A percentile compares a stretch with the other conserved stretches of the same genome.
These are phyloP conservation scores for Pangasius macronema DNA, from an alignment of 2,797 vertebrate species.

Conservation along the genomic window DNA sequence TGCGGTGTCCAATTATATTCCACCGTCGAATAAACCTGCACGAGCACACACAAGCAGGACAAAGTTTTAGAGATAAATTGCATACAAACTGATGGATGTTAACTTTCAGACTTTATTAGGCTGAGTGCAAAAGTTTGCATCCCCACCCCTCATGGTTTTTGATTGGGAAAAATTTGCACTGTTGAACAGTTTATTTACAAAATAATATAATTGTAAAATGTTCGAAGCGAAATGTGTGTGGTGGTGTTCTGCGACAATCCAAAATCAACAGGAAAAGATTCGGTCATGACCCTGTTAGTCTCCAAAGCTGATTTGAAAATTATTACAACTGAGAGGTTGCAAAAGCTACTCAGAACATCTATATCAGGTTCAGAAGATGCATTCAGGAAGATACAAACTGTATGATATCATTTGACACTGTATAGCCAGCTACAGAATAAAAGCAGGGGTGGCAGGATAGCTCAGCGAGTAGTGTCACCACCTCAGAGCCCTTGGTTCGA, in stretches of 20 bases:
- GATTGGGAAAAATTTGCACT: background rate
- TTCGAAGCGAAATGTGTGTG: background rate
- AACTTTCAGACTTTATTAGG: background rate
- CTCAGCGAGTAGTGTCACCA: too few species aligned
- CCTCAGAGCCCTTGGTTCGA: background rate
- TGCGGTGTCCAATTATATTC: constrained; percentile 23
- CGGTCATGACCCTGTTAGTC: background rate
- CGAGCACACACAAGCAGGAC: constrained; percentile 1
- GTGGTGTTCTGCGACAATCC: background rate
- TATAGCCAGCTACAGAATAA: background rate
- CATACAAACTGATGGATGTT: background rate
- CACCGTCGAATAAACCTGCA: background rate
- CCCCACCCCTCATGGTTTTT: too few species aligned
- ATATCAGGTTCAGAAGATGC: background rate
- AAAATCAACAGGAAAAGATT: background rate
- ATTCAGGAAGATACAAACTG: too few species aligned
- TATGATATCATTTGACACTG: background rate
- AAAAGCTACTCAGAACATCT: background rate
- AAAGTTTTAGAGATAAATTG: constrained; percentile 5
- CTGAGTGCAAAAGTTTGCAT: background rate
- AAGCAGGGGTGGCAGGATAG: background rate
- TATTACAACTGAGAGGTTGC: background rate
- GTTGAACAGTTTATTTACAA: background rate
- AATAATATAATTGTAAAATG: background rate
- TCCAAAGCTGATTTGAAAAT: background rate